phyloP scores from a whole-genome alignment of 1,140 invertebrate species.

The Polypedilum vanderplanki region DNA sequence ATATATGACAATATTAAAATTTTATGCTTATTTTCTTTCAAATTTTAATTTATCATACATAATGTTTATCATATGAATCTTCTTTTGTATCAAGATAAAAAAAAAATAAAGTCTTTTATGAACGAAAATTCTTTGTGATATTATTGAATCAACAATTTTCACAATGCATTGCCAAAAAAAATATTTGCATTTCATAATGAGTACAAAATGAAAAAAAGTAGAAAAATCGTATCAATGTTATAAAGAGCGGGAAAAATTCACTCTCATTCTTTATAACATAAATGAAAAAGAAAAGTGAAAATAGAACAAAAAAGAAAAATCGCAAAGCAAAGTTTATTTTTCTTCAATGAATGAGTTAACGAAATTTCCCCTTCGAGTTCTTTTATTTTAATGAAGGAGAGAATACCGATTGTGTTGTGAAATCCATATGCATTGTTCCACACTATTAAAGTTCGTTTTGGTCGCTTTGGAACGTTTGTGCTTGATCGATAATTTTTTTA shows the following conservation, averaged over 20 bases:
- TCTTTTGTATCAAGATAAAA: no score
- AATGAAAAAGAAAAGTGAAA: not conserved
- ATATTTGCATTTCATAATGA: no score
- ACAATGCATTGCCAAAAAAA: no score
- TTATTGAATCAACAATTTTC: no score
- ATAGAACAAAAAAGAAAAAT: not conserved
- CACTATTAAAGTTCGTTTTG: not conserved
- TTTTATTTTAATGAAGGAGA: not conserved
- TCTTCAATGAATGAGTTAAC: not conserved
- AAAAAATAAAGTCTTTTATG: no score
- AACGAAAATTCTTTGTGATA: no score
- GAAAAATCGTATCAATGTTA: not conserved
- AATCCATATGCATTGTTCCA: slow-evolving; percentile 5
- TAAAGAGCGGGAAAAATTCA: not conserved
- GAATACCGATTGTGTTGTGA: not conserved
- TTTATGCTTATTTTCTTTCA: no score
- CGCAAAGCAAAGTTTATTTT: not conserved
- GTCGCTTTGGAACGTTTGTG: slow-evolving; percentile 9
- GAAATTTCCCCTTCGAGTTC: not conserved
- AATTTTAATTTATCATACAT: no score
- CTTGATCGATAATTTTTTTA: slow-evolving; percentile 13
- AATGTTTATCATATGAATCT: no score
- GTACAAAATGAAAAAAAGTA: no score
- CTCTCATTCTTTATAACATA: not conserved
- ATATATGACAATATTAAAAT: no score